Evolutionary conservation across 2,797 vertebrate species (phyloP), one percentile per base, ranked within the genome.

Genomic region (Muraenolepis orangiensis): DNA sequence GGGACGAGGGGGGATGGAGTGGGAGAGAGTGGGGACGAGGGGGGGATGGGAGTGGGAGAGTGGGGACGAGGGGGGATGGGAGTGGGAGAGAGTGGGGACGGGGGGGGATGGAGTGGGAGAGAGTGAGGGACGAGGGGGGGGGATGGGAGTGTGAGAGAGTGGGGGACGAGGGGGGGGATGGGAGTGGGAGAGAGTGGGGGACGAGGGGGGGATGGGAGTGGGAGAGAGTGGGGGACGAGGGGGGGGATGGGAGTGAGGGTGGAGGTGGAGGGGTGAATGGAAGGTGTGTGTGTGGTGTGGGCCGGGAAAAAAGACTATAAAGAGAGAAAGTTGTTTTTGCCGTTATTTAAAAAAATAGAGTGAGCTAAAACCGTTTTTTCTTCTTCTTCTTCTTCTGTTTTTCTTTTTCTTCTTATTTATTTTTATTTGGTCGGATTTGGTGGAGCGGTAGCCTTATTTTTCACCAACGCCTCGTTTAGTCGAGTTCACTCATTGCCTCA

Each of bases 381-480:
- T 79, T 81, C 83, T 88, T 92, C 93, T 87, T 92, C 82, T 87
- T 78, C 86, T 87, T 90, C 91, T 88, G 75, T 90, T 75, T 67
- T 80, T 76, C 40, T 23, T n/a, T 87, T 87, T 90, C 92, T 89
- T 78, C 89, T 74, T 66, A 70, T 74, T 78, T 74, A 86, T 20
- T 77, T 78, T 61, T 88, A 91, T 90, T 90, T 87, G 31, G 23
- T 88, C 80, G 79, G 42, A 88, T 92, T 91, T 81, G 90, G 95
- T 87, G 80, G 86, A 90, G 83, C 88, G 89, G 87, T 91, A 91
- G 93, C 91, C 92, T 87, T 89, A 93, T 94, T 91, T 87, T 89
- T 83, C 80, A 87, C 81, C 81, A 89, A 93, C 90, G 91, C 87
- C 89, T 92, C 87, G 84, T 92, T 91, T n/a, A n/a, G 90, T 88